phyloP scores from a whole-genome alignment of 1,140 invertebrate genomes.

The fruit fly (Drosophila melanogaster) region Release_6_plus_ISO1_MT NT_037436.4:8567001-8567500 shows the following conservation, averaged over 20 bases:
- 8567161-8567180: conserved; percentile 98
- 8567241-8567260: conserved; percentile 90
- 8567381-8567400: conserved; percentile 87
- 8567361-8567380: conserved; percentile 95
- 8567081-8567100: conserved; percentile 97
- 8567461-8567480: conserved; percentile 96
- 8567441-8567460: conserved; percentile 95
- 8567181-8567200: conserved; percentile 97
- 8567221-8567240: conserved; percentile 92
- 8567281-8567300: conserved; percentile 96
- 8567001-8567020: conserved; percentile 95
- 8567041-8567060: conserved; percentile 94
- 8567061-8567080: conserved; percentile 98
- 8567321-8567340: conserved; percentile 95
- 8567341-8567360: conserved; percentile 90
- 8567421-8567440: conserved; percentile 95
- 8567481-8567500: conserved; percentile 98
- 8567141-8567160: conserved; percentile 98
- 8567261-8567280: conserved; percentile 95
- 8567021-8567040: conserved; percentile 90
- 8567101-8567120: conserved; percentile 96
- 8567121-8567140: conserved; percentile 96
- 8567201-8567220: conserved; percentile 96
- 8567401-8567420: conserved; percentile 91
- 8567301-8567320: conserved; percentile 96